Evolutionary conservation across 2,888 invertebrate species (phyloP).

Genomic region (Teleiodes luculella): DNA sequence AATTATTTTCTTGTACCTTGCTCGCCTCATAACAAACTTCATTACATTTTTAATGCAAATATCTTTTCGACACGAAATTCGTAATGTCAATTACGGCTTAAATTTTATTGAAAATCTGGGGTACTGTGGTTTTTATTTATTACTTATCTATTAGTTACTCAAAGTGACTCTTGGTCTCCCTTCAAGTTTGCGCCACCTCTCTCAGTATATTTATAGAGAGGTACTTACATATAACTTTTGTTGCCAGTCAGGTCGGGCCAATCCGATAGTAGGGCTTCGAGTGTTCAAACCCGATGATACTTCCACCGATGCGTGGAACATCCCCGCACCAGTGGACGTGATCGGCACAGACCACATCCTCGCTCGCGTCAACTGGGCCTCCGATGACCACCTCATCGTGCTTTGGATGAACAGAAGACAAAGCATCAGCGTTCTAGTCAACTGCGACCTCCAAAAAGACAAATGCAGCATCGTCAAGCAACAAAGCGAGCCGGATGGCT

Average conservation of each 20-base stretch:
- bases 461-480: slow-evolving; percentile 62
- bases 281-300: slow-evolving; percentile 74
- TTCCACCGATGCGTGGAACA: slow-evolving; percentile 48
- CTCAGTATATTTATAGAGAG: background rate
- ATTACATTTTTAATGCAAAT: too few relatives aligned
- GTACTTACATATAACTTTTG: slow-evolving; percentile 14
- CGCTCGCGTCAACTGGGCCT: slow-evolving; percentile 86
- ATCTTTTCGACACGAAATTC: background rate
- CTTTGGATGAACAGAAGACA: slow-evolving; percentile 93
- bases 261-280: slow-evolving; percentile 84
- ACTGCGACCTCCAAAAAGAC: slow-evolving; percentile 72
- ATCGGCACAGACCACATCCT: slow-evolving; percentile 82
- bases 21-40: too few relatives aligned
- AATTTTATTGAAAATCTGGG: background rate
- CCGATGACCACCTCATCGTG: slow-evolving; percentile 81
- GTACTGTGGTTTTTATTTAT: too few relatives aligned
- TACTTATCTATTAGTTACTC: too few relatives aligned
- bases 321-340: slow-evolving; percentile 75
- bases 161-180: too few relatives aligned
- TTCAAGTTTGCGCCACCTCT: too few relatives aligned
- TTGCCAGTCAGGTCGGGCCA: slow-evolving; percentile 83
- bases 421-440: slow-evolving; percentile 80
- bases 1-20: too few relatives aligned
- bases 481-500: slow-evolving; percentile 81
- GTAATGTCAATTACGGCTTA: background rate